A percentile compares a stretch with the other conserved stretches of the same genome.
These are phyloP conservation scores for Pseudococcus jackbeardsleyi DNA, from an alignment of 2,888 invertebrate genomes.

Conservation along the genomic window DNA sequence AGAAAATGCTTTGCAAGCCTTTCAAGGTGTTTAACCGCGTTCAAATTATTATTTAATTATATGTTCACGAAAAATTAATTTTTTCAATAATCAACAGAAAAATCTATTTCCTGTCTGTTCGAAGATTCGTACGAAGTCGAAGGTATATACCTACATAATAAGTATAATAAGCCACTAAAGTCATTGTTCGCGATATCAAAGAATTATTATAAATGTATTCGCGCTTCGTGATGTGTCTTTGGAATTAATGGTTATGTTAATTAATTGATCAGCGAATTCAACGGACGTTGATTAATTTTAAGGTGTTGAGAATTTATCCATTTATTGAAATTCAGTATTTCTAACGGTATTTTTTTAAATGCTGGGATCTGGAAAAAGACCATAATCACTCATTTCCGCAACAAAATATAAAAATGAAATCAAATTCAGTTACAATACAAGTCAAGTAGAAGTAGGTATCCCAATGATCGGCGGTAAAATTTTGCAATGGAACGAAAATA, in stretches of 20 bases:
- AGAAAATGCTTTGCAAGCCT: not conserved
- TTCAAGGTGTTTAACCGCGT: not conserved
- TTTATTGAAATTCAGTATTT: no score
- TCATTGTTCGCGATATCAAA: not conserved
- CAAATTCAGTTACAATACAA: no score
- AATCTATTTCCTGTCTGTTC: not conserved
- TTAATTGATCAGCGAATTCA: constrained; percentile 21
- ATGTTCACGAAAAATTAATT: not conserved
- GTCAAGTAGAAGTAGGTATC: no score
- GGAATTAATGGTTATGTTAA: not conserved
- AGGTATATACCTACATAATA: no score
- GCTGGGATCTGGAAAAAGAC: no score
- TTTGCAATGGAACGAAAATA: no score
- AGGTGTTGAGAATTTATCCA: not conserved
- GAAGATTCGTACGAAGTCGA: not conserved
- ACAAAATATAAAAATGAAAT: no score
- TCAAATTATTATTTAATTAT: not conserved
- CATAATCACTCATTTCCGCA: no score
- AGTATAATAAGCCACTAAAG: not conserved
- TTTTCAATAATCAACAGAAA: constrained; percentile 7
- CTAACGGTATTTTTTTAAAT: no score
- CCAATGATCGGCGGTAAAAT: no score
- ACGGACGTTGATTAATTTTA: not conserved
- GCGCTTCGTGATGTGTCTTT: not conserved
- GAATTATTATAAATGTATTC: not conserved